Percentiles rank a stretch among this genome's conserved stretches.
Conservation (phyloP, 2,888 invertebrate genomes). For the Pollenia griseotomentosa region DNA sequence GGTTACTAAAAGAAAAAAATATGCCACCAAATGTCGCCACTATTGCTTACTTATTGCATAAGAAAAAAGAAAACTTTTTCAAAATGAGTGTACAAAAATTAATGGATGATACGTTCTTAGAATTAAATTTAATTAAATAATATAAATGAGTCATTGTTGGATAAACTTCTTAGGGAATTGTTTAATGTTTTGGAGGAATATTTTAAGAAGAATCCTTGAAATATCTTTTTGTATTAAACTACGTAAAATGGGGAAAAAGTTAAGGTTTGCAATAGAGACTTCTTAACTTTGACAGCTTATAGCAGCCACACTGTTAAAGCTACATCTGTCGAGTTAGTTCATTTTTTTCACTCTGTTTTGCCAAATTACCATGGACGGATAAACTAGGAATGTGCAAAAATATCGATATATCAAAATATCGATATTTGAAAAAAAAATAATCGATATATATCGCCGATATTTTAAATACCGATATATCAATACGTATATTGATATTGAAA, state of each 20-base stretch:
- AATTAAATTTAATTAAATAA: conserved; percentile 23
- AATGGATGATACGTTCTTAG: conserved; percentile 13
- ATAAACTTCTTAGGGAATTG: neutral
- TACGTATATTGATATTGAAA: too few relatives aligned
- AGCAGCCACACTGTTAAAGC: too few relatives aligned
- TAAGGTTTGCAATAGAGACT: too few relatives aligned
- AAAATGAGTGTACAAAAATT: conserved; percentile 61
- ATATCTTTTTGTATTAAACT: neutral
- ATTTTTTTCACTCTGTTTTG: too few relatives aligned
- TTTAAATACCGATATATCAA: too few relatives aligned
- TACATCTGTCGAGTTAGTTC: too few relatives aligned
- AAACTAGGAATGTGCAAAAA: too few relatives aligned
- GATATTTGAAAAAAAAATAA: too few relatives aligned
- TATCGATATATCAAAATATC: too few relatives aligned
- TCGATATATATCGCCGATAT: too few relatives aligned
- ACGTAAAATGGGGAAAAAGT: too few relatives aligned
- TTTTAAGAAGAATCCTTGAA: neutral
- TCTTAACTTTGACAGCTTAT: neutral
- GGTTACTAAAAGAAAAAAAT: neutral
- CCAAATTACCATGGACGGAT: too few relatives aligned
- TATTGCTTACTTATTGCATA: conserved; percentile 43
- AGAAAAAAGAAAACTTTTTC: conserved; percentile 16
- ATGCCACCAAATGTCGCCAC: conserved; percentile 72
- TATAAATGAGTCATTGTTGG: conserved; percentile 49
- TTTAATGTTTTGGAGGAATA: neutral